phyloP scores from a whole-genome alignment of 2,888 invertebrate species.

The Galerucella calmariensis region DNA sequence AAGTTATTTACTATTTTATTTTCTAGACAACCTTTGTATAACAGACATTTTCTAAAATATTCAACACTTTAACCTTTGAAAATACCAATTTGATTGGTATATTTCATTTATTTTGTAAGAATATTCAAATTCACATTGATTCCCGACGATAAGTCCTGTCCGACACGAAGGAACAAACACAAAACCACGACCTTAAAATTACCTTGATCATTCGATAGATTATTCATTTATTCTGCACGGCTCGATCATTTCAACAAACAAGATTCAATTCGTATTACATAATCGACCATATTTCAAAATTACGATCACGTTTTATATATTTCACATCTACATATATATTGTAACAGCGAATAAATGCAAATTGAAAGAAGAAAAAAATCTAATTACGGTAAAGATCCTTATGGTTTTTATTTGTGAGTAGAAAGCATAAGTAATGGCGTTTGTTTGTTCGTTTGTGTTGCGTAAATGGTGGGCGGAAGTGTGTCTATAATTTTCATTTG shows the following conservation, averaged over 20 bases:
- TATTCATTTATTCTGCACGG: background rate
- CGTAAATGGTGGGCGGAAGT: constrained; percentile 7
- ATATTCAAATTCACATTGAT: background rate
- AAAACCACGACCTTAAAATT: constrained; percentile 5
- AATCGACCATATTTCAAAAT: background rate
- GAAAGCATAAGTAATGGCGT: constrained; percentile 1
- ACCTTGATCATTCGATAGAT: constrained; percentile 1
- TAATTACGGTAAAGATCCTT: constrained; percentile 4
- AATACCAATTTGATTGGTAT: background rate
- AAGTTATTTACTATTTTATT: too few species aligned
- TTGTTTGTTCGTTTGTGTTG: background rate
- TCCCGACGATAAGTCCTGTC: background rate
- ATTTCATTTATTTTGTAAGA: background rate
- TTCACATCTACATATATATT: background rate
- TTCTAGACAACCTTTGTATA: too few species aligned
- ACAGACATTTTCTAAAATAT: background rate
- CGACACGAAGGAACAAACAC: constrained; percentile 1
- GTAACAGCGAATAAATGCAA: background rate
- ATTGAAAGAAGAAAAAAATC: background rate
- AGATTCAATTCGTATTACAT: background rate
- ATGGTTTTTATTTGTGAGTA: background rate
- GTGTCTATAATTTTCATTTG: background rate
- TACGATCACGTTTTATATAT: constrained; percentile 3
- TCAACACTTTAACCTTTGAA: background rate
- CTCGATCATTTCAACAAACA: background rate